Percentiles rank a stretch among this genome's conserved stretches.
phyloP scores from a whole-genome alignment of 2,888 invertebrate species.

The Hydrotaea cyrtoneurina region DNA sequence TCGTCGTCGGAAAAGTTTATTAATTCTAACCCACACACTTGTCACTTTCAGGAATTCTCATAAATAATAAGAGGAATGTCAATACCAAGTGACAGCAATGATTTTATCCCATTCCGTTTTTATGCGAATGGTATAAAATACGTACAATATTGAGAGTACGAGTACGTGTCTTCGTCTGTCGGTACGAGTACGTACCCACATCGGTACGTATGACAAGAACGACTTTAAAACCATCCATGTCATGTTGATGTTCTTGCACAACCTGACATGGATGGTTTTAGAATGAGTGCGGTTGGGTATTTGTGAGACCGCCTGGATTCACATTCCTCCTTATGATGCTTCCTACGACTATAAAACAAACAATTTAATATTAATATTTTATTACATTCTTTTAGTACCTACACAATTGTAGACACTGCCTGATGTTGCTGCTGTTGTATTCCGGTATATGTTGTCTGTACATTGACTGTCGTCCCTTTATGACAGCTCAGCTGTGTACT shows the following conservation, averaged over 20 bases:
- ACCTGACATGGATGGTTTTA: neutral
- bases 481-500: neutral
- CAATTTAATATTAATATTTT: conserved; percentile 4
- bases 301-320: neutral
- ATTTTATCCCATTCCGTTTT: no score
- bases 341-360: neutral
- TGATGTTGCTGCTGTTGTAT: neutral
- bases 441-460: neutral
- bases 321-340: no score
- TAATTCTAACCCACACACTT: no score
- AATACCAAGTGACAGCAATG: no score
- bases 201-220: neutral
- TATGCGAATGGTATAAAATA: no score
- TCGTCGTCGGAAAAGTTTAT: no score
- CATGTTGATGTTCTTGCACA: neutral
- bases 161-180: neutral
- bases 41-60: no score
- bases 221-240: neutral
- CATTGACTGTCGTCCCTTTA: neutral
- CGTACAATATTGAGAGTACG: no score
- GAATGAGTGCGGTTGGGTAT: neutral
- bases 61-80: no score
- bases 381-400: neutral
- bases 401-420: neutral
- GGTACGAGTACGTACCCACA: neutral